Base-by-base conservation (phyloP, 1,140 invertebrate species). In the Halesus radiatus region DNA sequence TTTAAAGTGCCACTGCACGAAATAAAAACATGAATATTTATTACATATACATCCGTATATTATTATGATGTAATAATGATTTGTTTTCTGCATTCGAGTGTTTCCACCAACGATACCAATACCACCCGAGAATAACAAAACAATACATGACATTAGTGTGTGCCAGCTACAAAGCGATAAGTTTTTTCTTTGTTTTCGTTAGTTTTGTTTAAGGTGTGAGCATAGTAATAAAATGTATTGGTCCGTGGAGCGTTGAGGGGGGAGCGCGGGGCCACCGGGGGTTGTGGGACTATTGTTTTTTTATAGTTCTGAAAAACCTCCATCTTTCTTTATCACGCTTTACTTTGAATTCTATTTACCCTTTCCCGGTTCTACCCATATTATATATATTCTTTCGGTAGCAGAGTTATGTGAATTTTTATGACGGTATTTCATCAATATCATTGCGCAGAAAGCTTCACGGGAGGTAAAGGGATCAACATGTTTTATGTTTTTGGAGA, bases 191-290 rank as follows among this genome's bases (percentile, higher is more conserved):
- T 72, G 37, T 72, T 72, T 70, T 72, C 45, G 37, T 52, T 79
- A 56, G 26, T 56, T 66, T 66, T 29, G 68, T 77, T 77, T 81
- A 68, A 81, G 76, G 80, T 66, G 62, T 81, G 80, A 66, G 76
- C 78, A 78, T 76, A 16, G 75, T 76, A 78, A 81, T 81, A 81
- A 81, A 81, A 76, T 73, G 80, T 77, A 81, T 77, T 64, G 80
- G 64, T 53, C 56, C 52, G 53, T 20, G 20, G 45, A 68, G 6
- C 70, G 23, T 20, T 3, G n/a, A 23, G 37, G 13, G 8, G n/a
- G 37, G 52, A 7, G 10, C 37, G 15, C 45, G n/a, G 10, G 13
- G 58, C 37, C 20, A n/a, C 50, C 5, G 7, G 60, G 76, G 45
- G 45, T 16, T 15, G 3, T 3, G 60, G 62, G 20, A 23, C 58